phyloP scores from a whole-genome alignment of 1,140 invertebrate genomes.

The Eriosoma lanigerum region DNA sequence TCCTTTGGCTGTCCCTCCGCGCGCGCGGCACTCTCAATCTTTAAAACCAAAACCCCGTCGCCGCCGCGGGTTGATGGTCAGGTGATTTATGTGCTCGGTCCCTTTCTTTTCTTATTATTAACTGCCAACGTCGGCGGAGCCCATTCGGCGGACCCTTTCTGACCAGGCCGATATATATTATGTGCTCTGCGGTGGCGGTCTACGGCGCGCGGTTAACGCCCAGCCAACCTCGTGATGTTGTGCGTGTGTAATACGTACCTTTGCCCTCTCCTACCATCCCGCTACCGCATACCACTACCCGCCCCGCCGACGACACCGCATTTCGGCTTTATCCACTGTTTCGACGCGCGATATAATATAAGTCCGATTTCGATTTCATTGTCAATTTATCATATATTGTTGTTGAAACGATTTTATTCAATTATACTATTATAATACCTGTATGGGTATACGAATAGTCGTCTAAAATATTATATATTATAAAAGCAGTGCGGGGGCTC shows the following conservation, averaged over 20 bases:
- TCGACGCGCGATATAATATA: background rate
- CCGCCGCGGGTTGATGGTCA: slow-evolving; percentile 32
- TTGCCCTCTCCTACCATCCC: background rate
- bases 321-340: no score
- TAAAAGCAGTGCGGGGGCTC: no score
- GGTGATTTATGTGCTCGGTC: slow-evolving; percentile 45
- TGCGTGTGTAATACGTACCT: background rate
- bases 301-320: no score
- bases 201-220: slow-evolving; percentile 21
- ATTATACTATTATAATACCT: no score
- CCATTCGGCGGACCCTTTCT: slow-evolving; percentile 24
- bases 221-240: background rate
- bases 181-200: background rate
- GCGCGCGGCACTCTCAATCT: background rate
- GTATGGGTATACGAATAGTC: no score
- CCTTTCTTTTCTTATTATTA: background rate
- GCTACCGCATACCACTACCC: background rate
- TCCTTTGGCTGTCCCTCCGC: background rate
- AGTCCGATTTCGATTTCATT: background rate
- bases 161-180: background rate
- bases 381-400: background rate
- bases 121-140: background rate
- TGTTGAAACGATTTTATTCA: no score
- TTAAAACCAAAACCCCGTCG: background rate
- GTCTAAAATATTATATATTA: no score